Conservation (phyloP, 2,797 vertebrate species). For the Melanotaenia parkinsoni region DNA sequence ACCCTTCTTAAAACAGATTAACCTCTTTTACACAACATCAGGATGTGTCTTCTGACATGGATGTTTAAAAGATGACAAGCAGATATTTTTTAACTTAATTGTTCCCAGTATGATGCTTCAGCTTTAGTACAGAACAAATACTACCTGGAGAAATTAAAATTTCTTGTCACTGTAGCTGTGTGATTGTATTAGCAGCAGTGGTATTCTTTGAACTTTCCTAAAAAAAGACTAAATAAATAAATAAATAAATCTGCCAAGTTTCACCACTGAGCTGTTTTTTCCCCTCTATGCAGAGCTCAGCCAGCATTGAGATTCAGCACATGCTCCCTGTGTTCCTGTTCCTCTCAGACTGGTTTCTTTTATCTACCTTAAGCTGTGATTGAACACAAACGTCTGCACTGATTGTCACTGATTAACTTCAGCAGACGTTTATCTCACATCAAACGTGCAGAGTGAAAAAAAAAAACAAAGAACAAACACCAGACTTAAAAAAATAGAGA, state of each 20-base stretch:
- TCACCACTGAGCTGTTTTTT: neutral
- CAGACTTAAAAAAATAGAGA: conserved; percentile 18
- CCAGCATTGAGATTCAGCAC: neutral
- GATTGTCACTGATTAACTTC: conserved; percentile 3
- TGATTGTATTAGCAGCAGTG: neutral
- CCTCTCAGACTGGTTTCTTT: neutral
- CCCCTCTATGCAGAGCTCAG: neutral
- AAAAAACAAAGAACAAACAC: neutral
- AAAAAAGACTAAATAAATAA: no score
- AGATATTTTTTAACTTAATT: no score
- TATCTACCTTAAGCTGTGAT: neutral
- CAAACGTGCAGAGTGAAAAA: neutral
- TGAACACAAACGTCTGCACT: neutral
- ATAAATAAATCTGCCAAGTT: neutral
- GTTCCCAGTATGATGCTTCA: no score
- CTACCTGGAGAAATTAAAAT: no score
- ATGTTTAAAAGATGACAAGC: no score
- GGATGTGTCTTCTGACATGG: no score
- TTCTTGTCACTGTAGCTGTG: neutral
- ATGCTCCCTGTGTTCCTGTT: neutral
- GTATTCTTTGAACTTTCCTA: neutral
- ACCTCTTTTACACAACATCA: no score
- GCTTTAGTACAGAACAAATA: no score
- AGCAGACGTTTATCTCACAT: neutral
- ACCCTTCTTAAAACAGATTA: no score